Base-by-base conservation (phyloP, 37 sponge, comb jelly and placozoan genomes). In the Mnemiopsis leidyi region DNA sequence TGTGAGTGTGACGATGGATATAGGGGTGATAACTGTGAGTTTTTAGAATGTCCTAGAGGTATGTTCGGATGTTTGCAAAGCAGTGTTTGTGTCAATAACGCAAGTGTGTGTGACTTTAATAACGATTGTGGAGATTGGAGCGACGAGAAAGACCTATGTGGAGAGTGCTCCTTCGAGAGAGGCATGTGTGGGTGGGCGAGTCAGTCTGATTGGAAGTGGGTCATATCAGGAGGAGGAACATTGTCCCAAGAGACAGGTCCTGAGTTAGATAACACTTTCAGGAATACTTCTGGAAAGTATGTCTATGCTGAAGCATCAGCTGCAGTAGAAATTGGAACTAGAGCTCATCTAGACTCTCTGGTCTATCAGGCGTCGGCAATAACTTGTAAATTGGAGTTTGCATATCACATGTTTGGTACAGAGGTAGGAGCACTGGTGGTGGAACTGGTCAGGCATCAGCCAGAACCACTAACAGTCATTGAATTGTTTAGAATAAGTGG, bases 111-210 rank as follows among this genome's bases (percentile, higher is more conserved):
- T 71, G 75, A 71, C 20, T 71, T 71, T 71, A 71, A 71, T 24
- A 71, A 71, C 75, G 75, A 71, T 24, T 71, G 75, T 71, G 75
- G 75, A n/a, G 75, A 71, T 18, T n/a, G 75, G 30, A 71, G 75
- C 75, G 75, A 71, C 20, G 75, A 71, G 30, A 71, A 5, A 7
- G 75, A 71, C 30, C 61, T 18, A 13, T 71, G 75, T 71, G 75
- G 75, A 18, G 30, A 28, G 25, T 71, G 75, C 20, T n/a, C 25
- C 30, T 71, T 71, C 23, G 75, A 71, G 75, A 28, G 75, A 23
- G 75, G 75, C 3, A n/a, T 71, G 75, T 71, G 75, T 71, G 75
- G 75, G 30, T 71, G 75, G 75, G 20, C 2, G 30, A 71, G 30
- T 71, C n/a, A n/a, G 30, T 23, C 30, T 5, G 75, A 71, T 5